Base-by-base conservation (phyloP, 2,888 invertebrate genomes). In the Ochropleura leucogaster region DNA sequence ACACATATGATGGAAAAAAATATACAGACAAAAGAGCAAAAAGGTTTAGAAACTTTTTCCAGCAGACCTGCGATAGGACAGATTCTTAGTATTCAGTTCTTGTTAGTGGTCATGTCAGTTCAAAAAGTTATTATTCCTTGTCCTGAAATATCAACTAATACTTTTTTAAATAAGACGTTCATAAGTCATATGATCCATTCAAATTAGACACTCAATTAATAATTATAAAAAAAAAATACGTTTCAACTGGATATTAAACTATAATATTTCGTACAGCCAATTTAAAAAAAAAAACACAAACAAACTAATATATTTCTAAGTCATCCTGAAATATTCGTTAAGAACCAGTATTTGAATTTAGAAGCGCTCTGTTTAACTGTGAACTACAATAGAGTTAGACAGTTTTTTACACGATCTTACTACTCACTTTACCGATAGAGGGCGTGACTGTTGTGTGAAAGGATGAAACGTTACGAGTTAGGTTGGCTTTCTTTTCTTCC, bases 341-440 rank as follows among this genome's bases (percentile, higher is more conserved):
- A 18, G 1, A 0, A 12, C 0, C 7, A 0, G 8, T 46, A 16
- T 1, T 1, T 42, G 14, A 44, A 47, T 62, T 9, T 20, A 1
- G 9, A 3, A 51, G 53, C 64, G 12, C 53, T 60, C 8, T 18
- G 46, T 63, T 0, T 4, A 57, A 9, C 10, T 44, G 18, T 53
- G n/a, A 16, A n/a, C 14, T 44, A 68, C 14, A n/a, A 16, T 8
- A 10, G 16, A 53, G 9, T 40, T 73, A 59, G 18, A 44, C 3
- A 20, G 7, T 57, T 57, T 51, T 63, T 67, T 14, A 53, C 20
- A 14, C 18, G 5, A 47, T n/a, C 6, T 63, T 66, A 53, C 1
- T 60, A 6, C 14, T 42, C 0, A 62, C n/a, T 42, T 40, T 14
- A 12, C 20, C 66, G 20, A 67, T 46, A 82, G 82, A 84, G 71